Percentiles rank a stretch among this genome's conserved stretches.
phyloP scores from a whole-genome alignment of 2,888 invertebrate genomes.

The Stenolophus ochropezus region DNA sequence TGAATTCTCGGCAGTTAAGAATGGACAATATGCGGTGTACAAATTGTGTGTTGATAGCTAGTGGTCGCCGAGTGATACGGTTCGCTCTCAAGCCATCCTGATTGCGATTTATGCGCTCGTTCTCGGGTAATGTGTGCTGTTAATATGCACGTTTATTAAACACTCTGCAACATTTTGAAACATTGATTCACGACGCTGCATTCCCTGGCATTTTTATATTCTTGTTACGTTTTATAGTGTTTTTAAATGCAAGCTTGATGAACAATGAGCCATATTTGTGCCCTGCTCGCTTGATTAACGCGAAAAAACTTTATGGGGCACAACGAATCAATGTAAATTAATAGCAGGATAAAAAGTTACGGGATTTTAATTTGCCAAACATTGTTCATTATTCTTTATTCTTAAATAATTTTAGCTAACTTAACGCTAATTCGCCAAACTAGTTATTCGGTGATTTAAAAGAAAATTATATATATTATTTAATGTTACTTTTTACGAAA shows the following conservation, averaged over 20 bases:
- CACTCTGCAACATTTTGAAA: conserved; percentile 57
- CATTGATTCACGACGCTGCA: conserved; percentile 55
- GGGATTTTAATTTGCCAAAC: no score
- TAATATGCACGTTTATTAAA: conserved; percentile 57
- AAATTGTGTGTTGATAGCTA: background rate
- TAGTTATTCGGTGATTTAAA: no score
- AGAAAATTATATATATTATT: no score
- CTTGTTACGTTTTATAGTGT: conserved; percentile 50
- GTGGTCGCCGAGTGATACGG: background rate
- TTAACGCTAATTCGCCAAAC: no score
- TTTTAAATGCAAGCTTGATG: conserved; percentile 43
- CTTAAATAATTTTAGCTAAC: no score
- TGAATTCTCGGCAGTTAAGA: no score
- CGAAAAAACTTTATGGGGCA: background rate
- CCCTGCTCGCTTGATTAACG: background rate
- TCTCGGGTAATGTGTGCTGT: conserved; percentile 48
- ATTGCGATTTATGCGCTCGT: conserved; percentile 57
- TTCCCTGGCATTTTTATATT: conserved; percentile 27
- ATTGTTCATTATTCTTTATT: no score
- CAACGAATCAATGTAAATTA: background rate
- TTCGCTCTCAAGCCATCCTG: conserved; percentile 41
- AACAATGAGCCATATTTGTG: conserved; percentile 27
- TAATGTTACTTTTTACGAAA: no score
- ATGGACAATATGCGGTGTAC: background rate
- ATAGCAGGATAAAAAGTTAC: background rate